These are phyloP conservation scores for Syngnathus floridae DNA, from an alignment of 2,113 vertebrate species.

Conservation along the genomic window DNA sequence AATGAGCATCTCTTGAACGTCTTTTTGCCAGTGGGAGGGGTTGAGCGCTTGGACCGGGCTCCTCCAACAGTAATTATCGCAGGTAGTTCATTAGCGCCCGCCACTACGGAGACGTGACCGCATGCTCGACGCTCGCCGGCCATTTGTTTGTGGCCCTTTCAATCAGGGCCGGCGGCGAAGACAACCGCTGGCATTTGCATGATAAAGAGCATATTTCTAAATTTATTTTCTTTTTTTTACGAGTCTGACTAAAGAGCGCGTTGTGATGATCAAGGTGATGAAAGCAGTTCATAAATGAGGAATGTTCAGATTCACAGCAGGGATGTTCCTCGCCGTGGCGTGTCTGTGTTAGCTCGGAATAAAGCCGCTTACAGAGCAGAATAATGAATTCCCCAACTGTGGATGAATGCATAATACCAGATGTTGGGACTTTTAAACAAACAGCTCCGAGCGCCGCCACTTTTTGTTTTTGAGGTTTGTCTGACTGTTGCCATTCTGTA, in stretches of 20 bases:
- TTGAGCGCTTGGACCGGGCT: conserved; percentile 42
- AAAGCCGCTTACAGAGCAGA: background rate
- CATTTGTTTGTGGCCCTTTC: conserved; percentile 26
- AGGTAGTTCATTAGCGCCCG: conserved; percentile 63
- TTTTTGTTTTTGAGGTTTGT: background rate
- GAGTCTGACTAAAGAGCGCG: background rate
- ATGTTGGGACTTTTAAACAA: background rate
- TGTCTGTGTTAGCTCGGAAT: background rate
- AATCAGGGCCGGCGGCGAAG: conserved; percentile 6
- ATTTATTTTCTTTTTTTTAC: background rate
- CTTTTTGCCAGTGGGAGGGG: conserved; percentile 44
- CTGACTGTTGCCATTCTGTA: background rate
- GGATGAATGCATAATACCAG: conserved; percentile 3
- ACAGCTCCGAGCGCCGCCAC: conserved; percentile 5
- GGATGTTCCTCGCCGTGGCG: background rate
- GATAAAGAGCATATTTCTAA: background rate
- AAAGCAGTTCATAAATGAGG: conserved; percentile 31
- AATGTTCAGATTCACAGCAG: conserved; percentile 13
- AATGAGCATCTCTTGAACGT: conserved; percentile 57
- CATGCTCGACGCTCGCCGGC: conserved; percentile 16
- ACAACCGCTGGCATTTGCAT: conserved; percentile 19
- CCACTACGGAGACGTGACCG: conserved; percentile 44
- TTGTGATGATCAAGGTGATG: conserved; percentile 22
- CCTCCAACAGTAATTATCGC: conserved; percentile 64
- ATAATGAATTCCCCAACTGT: conserved; percentile 5